Percentiles rank a stretch among this genome's conserved stretches.
phyloP scores from a whole-genome alignment of 2,113 vertebrate genomes.

The Coptodon rendalli region DNA sequence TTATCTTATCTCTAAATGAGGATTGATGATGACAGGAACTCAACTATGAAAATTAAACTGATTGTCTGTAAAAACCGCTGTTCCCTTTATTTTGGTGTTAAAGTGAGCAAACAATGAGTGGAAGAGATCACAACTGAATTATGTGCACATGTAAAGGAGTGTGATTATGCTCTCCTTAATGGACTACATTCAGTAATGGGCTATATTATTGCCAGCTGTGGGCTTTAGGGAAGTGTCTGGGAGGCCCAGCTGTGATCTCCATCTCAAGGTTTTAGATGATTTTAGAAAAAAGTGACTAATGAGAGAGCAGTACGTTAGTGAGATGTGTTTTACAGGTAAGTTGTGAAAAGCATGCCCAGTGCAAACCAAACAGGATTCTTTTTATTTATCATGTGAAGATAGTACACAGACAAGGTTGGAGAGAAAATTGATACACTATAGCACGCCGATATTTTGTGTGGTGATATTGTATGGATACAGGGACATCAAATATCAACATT shows the following conservation, averaged over 20 bases:
- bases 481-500: too few relatives aligned
- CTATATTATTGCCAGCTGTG: background rate
- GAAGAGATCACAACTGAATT: background rate
- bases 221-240: constrained; percentile 9
- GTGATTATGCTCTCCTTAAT: background rate
- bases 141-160: background rate
- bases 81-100: background rate
- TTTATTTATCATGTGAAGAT: background rate
- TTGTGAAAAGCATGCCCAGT: background rate
- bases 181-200: background rate
- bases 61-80: background rate
- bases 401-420: background rate
- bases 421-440: background rate
- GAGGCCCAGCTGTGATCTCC: constrained; percentile 9
- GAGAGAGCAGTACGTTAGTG: background rate
- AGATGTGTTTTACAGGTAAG: background rate
- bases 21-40: background rate
- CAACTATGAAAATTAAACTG: background rate
- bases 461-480: background rate
- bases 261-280: background rate
- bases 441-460: background rate
- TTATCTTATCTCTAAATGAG: background rate
- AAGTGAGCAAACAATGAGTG: background rate
- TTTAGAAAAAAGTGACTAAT: background rate
- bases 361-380: background rate